A percentile compares a stretch with the other conserved stretches of the same genome.
phyloP scores from a whole-genome alignment of 2,888 invertebrate genomes.

The Stomorhina lunata region DNA sequence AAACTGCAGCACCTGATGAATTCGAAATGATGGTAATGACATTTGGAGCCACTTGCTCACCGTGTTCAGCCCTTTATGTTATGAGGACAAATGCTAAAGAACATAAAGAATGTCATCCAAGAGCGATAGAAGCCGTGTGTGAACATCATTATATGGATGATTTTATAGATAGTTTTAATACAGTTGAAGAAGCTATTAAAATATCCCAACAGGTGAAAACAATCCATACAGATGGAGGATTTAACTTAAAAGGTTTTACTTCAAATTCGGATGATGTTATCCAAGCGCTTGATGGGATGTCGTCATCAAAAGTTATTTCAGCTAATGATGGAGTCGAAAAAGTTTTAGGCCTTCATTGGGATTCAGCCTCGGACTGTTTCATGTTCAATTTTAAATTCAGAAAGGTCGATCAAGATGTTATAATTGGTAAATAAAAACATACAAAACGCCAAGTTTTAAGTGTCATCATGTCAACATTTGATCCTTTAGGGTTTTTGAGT shows the following conservation, averaged over 20 bases:
- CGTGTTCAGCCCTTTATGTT: slow-evolving; percentile 60
- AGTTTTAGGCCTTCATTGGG: slow-evolving; percentile 22
- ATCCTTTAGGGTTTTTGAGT: too few relatives aligned
- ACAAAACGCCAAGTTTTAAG: slow-evolving; percentile 45
- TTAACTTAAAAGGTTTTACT: slow-evolving; percentile 39
- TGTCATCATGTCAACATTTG: slow-evolving; percentile 44
- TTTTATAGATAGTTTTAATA: slow-evolving; percentile 43
- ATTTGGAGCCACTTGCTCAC: slow-evolving; percentile 68
- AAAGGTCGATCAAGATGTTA: background rate
- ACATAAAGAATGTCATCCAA: slow-evolving; percentile 8
- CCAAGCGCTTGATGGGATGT: slow-evolving; percentile 8
- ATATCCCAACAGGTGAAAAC: slow-evolving; percentile 38
- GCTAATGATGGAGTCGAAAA: too few relatives aligned
- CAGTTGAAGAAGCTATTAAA: slow-evolving; percentile 32
- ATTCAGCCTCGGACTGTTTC: slow-evolving; percentile 9
- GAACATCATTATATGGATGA: slow-evolving; percentile 55
- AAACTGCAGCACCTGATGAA: slow-evolving; percentile 30
- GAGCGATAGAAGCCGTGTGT: slow-evolving; percentile 47
- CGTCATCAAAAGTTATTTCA: background rate
- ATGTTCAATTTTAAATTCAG: slow-evolving; percentile 20
- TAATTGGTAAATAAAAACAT: background rate
- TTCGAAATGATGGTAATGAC: slow-evolving; percentile 65
- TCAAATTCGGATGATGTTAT: slow-evolving; percentile 48
- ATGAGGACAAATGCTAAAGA: slow-evolving; percentile 59
- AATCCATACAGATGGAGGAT: slow-evolving; percentile 47